Conservation (phyloP, 2,888 invertebrate genomes). For the Leucania comma region DNA sequence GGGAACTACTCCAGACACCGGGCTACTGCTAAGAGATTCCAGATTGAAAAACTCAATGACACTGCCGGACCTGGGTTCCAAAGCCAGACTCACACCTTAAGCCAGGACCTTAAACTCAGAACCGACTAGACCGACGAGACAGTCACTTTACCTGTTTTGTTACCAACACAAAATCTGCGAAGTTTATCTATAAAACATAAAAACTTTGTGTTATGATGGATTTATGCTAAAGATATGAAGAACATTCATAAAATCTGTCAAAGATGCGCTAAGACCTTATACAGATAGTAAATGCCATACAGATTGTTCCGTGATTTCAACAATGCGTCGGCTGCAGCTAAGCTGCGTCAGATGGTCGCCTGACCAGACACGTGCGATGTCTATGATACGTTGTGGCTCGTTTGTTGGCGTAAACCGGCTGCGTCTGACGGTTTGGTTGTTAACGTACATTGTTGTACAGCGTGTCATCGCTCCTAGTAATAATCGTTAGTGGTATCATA, state of each 20-base stretch:
- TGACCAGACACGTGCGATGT: not conserved
- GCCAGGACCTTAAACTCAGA: too few relatives aligned
- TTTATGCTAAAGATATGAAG: too few relatives aligned
- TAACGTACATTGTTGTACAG: slow-evolving; percentile 8
- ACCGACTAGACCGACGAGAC: not conserved
- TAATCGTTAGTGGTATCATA: slow-evolving; percentile 4
- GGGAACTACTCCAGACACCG: too few relatives aligned
- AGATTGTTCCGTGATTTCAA: not conserved
- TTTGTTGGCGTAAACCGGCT: slow-evolving; percentile 5
- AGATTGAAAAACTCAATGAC: too few relatives aligned
- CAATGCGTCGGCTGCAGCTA: slow-evolving; percentile 1
- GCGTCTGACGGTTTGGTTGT: slow-evolving; percentile 13
- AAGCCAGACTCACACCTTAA: too few relatives aligned
- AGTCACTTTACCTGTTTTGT: too few relatives aligned
- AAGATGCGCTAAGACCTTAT: not conserved
- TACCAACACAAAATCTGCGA: not conserved
- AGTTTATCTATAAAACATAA: not conserved
- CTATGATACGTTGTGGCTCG: not conserved
- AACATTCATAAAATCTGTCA: too few relatives aligned
- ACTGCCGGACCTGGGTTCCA: too few relatives aligned
- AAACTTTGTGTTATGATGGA: not conserved
- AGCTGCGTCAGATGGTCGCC: slow-evolving; percentile 2
- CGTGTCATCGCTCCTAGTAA: not conserved
- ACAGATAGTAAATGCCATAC: not conserved
- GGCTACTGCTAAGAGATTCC: too few relatives aligned